Evolutionary conservation across 2,797 vertebrate genomes (phyloP), one percentile per base, ranked within the genome.

Genomic region (Parauchenoglanis punctatus): DNA sequence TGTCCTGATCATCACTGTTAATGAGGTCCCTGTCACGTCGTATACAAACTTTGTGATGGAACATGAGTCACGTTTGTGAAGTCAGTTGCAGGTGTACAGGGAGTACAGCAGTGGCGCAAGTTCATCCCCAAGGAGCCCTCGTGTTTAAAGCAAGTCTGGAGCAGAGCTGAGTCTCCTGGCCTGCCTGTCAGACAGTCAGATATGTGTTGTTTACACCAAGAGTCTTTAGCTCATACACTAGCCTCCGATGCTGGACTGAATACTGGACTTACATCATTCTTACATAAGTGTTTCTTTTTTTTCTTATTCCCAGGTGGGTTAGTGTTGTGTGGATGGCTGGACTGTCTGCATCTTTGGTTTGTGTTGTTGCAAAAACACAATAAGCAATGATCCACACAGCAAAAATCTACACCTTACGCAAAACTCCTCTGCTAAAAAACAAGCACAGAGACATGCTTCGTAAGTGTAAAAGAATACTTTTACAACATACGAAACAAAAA

Each of bases 201-300:
- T 20, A 46, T 46, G 70, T 85, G 35, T 85, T 85, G 83, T 85
- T 85, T 85, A 85, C 83, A 85, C 68, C 83, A 72, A 25, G n/a
- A 44, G 83, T 85, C 83, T 85, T 85, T 85, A 85, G 35, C 68
- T 75, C 54, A 85, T 54, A 73, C 83, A 44, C 83, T 44, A 72
- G 52, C 70, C 68, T 75, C 52, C 31, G 23, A 58, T 75, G 58
- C 54, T 28, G 83, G 35, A 73, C 54, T 20, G 68, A 72, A 76
- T 75, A 44, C 70, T 20, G 70, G 35, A 85, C 83, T 85, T 85
- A 59, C 83, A 85, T 85, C 83, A 85, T 75, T 59, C 83, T 85
- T 85, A 85, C 83, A 85, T 75, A 75, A 85, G 54, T 83, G 46
- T 52, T 31, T 31, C 1, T 85, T 58, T 78, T n/a, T 58, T 20